Evolutionary conservation across 2,113 vertebrate genomes (phyloP).

Genomic region (Struthio camelus): DNA sequence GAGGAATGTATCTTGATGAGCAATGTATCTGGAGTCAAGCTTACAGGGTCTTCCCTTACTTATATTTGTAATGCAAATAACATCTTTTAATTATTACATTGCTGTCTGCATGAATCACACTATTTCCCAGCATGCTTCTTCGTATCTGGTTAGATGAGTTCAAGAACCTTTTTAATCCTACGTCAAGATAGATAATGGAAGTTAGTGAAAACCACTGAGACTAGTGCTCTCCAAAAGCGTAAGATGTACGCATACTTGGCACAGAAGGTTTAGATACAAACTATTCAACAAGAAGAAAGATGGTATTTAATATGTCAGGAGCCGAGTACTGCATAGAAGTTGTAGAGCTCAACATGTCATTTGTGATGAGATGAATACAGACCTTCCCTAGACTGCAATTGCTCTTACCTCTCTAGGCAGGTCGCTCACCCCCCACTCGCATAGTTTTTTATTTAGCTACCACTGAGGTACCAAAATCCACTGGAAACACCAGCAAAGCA

Average conservation of each 20-base stretch:
- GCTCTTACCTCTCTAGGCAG: not conserved
- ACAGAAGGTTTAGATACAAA: not conserved
- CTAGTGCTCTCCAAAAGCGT: not conserved
- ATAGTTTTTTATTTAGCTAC: not conserved
- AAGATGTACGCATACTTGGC: rapidly evolving
- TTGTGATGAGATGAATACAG: too few relatives aligned
- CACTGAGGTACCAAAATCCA: not conserved
- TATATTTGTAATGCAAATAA: not conserved
- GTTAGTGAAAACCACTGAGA: rapidly evolving
- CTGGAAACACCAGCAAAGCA: not conserved
- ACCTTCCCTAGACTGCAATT: not conserved
- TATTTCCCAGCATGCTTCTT: not conserved
- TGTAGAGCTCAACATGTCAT: not conserved
- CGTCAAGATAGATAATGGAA: not conserved
- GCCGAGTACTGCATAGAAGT: rapidly evolving
- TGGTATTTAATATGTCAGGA: rapidly evolving
- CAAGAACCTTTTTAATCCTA: not conserved
- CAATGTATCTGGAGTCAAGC: not conserved
- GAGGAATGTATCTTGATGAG: not conserved
- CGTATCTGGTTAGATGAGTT: not conserved
- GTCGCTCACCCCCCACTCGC: not conserved
- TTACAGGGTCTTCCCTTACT: not conserved
- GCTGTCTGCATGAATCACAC: not conserved
- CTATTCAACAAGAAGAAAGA: not conserved
- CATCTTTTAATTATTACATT: not conserved